Conservation (phyloP, 2,888 invertebrate species). For the Palloptera scutellata region DNA sequence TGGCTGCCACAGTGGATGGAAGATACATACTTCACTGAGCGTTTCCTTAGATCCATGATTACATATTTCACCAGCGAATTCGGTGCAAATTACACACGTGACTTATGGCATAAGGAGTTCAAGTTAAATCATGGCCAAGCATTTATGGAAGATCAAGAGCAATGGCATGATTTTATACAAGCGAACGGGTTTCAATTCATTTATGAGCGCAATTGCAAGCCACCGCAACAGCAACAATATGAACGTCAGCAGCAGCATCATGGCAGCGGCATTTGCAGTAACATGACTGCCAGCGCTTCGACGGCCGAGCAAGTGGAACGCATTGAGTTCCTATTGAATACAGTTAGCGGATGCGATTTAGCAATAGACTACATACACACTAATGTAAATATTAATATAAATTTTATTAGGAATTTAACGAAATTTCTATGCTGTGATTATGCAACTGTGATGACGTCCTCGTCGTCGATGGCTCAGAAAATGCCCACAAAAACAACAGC, state of each 20-base stretch:
- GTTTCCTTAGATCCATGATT: slow-evolving; percentile 53
- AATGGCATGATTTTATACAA: slow-evolving; percentile 49
- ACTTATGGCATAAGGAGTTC: slow-evolving; percentile 54
- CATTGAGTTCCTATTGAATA: slow-evolving; percentile 50
- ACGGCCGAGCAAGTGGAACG: slow-evolving; percentile 52
- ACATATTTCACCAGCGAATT: slow-evolving; percentile 56
- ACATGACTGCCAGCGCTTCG: slow-evolving; percentile 23
- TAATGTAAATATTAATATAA: slow-evolving; percentile 56
- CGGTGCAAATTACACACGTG: slow-evolving; percentile 54
- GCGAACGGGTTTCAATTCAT: slow-evolving; percentile 52
- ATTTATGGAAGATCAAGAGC: slow-evolving; percentile 48
- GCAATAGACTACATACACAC: slow-evolving; percentile 61
- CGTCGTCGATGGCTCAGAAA: not conserved
- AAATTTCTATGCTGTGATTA: slow-evolving; percentile 61
- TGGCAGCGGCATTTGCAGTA: slow-evolving; percentile 47
- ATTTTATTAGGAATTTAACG: slow-evolving; percentile 55
- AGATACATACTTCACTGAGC: slow-evolving; percentile 43
- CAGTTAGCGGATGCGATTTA: slow-evolving; percentile 50
- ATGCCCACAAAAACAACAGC: slow-evolving; percentile 16
- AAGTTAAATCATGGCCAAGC: slow-evolving; percentile 51
- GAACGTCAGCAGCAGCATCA: slow-evolving; percentile 35
- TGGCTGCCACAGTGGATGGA: slow-evolving; percentile 55
- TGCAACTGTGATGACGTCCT: slow-evolving; percentile 48
- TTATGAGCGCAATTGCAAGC: slow-evolving; percentile 42
- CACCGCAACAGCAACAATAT: slow-evolving; percentile 31